These are phyloP conservation scores for Cotesia glomerata DNA, from an alignment of 1,140 invertebrate genomes.

Conservation along the genomic window DNA sequence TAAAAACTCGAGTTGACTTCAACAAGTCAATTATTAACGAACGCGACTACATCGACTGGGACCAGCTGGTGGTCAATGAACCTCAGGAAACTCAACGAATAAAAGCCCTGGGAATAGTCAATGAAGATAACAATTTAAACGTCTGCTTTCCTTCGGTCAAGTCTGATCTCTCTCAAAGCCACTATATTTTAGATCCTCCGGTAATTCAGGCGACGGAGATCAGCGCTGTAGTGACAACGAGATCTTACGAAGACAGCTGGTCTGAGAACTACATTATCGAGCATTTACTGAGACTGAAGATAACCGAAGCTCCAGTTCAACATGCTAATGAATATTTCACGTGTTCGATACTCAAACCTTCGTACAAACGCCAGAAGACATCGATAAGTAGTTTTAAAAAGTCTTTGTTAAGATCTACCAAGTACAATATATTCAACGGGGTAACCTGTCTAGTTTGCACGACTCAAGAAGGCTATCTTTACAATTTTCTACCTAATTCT, in stretches of 20 bases:
- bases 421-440: slow-evolving; percentile 53
- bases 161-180: slow-evolving; percentile 48
- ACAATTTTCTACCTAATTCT: slow-evolving; percentile 61
- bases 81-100: slow-evolving; percentile 47
- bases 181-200: slow-evolving; percentile 50
- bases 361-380: slow-evolving; percentile 48
- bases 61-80: slow-evolving; percentile 50
- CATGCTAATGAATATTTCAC: slow-evolving; percentile 51
- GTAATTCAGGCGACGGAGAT: slow-evolving; percentile 52
- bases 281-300: slow-evolving; percentile 51
- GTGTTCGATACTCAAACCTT: slow-evolving; percentile 53
- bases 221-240: slow-evolving; percentile 55
- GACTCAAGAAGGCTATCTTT: slow-evolving; percentile 67
- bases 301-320: slow-evolving; percentile 36
- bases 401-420: slow-evolving; percentile 54
- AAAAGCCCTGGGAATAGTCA: slow-evolving; percentile 38
- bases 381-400: slow-evolving; percentile 40
- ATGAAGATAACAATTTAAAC: slow-evolving; percentile 41
- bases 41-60: slow-evolving; percentile 49
- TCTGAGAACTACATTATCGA: slow-evolving; percentile 58
- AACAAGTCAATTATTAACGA: slow-evolving; percentile 31
- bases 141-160: slow-evolving; percentile 52
- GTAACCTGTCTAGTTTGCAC: slow-evolving; percentile 65
- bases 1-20: slow-evolving; percentile 30
- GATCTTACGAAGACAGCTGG: slow-evolving; percentile 56